These are phyloP conservation scores for Hybos culiciformis DNA, from an alignment of 2,888 invertebrate species.

Conservation along the genomic window DNA sequence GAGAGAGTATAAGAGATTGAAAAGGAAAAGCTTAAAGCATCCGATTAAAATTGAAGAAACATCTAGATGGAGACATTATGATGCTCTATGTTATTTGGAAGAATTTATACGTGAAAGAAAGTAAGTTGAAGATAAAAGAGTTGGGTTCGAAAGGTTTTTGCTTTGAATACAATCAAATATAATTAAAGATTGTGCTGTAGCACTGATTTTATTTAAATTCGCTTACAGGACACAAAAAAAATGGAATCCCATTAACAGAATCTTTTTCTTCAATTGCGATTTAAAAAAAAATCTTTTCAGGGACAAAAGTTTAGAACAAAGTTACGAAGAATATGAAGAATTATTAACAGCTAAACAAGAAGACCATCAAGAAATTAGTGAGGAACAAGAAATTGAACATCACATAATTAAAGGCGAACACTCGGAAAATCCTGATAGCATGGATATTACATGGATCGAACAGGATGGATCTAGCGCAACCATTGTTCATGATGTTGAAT, in stretches of 20 bases:
- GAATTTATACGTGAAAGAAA: slow-evolving; percentile 27
- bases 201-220: too few relatives aligned
- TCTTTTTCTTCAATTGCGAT: too few relatives aligned
- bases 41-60: slow-evolving; percentile 12
- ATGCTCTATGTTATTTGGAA: slow-evolving; percentile 26
- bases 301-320: too few relatives aligned
- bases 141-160: not conserved
- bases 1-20: slow-evolving; percentile 29
- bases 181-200: too few relatives aligned
- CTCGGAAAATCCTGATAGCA: not conserved
- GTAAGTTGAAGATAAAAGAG: slow-evolving; percentile 17
- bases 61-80: slow-evolving; percentile 29
- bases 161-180: too few relatives aligned
- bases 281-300: too few relatives aligned
- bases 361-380: too few relatives aligned
- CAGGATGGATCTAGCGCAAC: not conserved
- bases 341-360: too few relatives aligned
- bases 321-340: too few relatives aligned
- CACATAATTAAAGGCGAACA: not conserved
- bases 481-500: slow-evolving; percentile 1
- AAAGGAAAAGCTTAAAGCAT: slow-evolving; percentile 17
- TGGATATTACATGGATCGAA: too few relatives aligned
- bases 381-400: too few relatives aligned
- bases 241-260: not conserved
- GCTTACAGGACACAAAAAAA: not conserved